Conservation (phyloP, 2,113 vertebrate genomes). For the Phalacrocorax pelagicus region DNA sequence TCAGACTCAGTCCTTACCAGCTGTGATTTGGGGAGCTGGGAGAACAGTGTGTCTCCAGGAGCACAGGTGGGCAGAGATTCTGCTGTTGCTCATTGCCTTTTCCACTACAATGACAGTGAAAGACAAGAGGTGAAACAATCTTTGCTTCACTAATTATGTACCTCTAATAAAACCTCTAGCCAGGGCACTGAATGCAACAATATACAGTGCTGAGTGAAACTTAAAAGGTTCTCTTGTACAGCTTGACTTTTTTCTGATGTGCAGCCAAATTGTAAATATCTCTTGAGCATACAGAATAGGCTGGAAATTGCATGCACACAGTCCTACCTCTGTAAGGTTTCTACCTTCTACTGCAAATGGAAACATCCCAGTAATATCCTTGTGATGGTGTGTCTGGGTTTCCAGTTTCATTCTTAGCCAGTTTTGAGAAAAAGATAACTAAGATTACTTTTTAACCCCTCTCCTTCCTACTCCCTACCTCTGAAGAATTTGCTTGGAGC, state of each 20-base stretch:
- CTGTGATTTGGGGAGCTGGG: not conserved
- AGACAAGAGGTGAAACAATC: not conserved
- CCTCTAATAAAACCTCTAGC: not conserved
- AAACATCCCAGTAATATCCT: not conserved
- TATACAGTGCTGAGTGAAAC: not conserved
- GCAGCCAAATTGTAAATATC: not conserved
- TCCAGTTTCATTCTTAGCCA: not conserved
- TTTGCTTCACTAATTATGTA: not conserved
- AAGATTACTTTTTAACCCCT: not conserved
- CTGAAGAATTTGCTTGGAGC: not conserved
- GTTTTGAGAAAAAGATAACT: conserved; percentile 1
- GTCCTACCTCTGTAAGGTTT: not conserved
- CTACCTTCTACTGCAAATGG: not conserved
- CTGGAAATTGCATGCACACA: not conserved
- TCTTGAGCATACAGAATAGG: not conserved
- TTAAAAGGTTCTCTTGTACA: not conserved
- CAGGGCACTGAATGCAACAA: not conserved
- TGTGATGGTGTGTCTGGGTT: not conserved
- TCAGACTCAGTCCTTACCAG: not conserved
- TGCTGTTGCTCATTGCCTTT: not conserved
- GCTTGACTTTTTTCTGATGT: not conserved
- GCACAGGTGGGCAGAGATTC: not conserved
- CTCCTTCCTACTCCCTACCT: not conserved
- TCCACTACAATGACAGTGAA: not conserved
- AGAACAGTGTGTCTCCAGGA: not conserved